phyloP scores from a whole-genome alignment of 2,888 invertebrate genomes.

The Antitype chi region DNA sequence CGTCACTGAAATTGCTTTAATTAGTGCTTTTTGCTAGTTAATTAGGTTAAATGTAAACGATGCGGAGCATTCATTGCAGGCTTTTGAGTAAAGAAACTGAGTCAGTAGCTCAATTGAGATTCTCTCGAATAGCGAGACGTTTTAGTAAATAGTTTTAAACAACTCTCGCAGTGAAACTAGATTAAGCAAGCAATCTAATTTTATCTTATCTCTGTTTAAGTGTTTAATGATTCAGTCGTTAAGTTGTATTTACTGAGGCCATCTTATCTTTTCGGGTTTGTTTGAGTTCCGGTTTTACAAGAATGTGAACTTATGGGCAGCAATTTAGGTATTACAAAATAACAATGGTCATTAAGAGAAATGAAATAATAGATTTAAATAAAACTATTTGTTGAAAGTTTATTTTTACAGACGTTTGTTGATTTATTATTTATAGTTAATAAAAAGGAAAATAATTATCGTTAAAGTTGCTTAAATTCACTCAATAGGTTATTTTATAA shows the following conservation, averaged over 20 bases:
- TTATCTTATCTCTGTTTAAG: slow-evolving; percentile 51
- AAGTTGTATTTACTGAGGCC: slow-evolving; percentile 27
- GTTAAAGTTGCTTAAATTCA: neutral
- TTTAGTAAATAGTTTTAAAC: slow-evolving; percentile 49
- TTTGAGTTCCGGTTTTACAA: slow-evolving; percentile 21
- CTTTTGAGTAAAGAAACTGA: slow-evolving; percentile 47
- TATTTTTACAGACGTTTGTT: too few species aligned
- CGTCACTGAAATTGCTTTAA: slow-evolving; percentile 57
- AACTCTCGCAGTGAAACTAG: slow-evolving; percentile 19
- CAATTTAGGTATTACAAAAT: slow-evolving; percentile 9
- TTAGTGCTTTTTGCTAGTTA: slow-evolving; percentile 56
- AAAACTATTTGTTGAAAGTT: neutral
- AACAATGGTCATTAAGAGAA: neutral
- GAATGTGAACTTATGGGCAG: slow-evolving; percentile 10
- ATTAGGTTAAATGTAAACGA: slow-evolving; percentile 60
- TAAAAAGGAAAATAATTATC: neutral
- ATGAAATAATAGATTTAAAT: neutral
- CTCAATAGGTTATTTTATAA: neutral
- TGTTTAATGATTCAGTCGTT: slow-evolving; percentile 49
- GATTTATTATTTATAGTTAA: too few species aligned
- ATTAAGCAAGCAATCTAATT: slow-evolving; percentile 37
- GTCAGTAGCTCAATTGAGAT: slow-evolving; percentile 40
- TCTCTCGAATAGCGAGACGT: slow-evolving; percentile 32
- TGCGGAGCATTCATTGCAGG: slow-evolving; percentile 35
- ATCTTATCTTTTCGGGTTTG: slow-evolving; percentile 39